A percentile compares a stretch with the other conserved stretches of the same genome.
These are phyloP conservation scores for Vulpes lagopus DNA, from an alignment of 2,113 vertebrate genomes.

Conservation along the genomic window DNA sequence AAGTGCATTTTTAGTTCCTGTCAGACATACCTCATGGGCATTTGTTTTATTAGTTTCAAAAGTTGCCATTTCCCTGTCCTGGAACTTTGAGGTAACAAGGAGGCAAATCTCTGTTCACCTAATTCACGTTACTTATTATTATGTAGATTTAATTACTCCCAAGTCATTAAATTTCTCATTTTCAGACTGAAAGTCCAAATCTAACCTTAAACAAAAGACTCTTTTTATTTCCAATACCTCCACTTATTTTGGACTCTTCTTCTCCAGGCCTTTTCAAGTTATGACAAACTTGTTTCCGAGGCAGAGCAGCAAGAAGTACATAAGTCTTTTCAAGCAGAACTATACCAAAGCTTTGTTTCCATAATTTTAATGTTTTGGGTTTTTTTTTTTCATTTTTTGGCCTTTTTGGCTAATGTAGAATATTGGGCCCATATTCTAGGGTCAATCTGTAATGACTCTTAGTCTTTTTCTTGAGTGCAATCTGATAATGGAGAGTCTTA, in stretches of 20 bases:
- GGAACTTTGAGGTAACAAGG: neutral
- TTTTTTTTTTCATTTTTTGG: neutral
- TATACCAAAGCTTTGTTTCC: neutral
- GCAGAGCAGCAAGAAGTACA: neutral
- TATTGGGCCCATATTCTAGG: neutral
- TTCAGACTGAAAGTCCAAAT: neutral
- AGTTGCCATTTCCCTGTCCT: neutral
- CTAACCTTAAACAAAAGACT: neutral
- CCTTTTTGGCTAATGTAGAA: neutral
- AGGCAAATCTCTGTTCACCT: neutral
- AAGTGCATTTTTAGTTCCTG: neutral
- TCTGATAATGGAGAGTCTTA: neutral
- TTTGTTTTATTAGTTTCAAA: constrained; percentile 20
- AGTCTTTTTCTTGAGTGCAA: neutral
- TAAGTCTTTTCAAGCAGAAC: neutral
- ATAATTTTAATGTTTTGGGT: neutral
- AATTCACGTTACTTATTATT: neutral
- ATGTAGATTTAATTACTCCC: neutral
- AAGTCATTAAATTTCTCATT: neutral
- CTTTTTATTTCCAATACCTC: neutral
- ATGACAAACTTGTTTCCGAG: neutral
- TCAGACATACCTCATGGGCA: neutral
- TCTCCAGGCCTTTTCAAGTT: neutral
- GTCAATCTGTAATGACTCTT: neutral
- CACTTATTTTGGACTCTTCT: neutral